phyloP scores from a whole-genome alignment of 2,888 invertebrate genomes.

The Pilophorus perplexus region DNA sequence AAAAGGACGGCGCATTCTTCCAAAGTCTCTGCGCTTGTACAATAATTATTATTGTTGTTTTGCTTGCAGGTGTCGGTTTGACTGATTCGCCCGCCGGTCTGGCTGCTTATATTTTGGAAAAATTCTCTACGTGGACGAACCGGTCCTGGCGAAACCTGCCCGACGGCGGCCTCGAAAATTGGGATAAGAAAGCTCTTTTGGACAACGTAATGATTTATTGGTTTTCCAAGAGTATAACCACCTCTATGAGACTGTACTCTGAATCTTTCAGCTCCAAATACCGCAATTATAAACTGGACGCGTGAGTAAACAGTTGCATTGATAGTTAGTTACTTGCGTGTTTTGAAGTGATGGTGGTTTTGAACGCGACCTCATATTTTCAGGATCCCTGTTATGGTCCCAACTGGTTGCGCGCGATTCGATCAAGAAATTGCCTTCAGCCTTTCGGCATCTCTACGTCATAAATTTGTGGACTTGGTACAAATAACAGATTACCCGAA shows the following conservation, averaged over 20 bases:
- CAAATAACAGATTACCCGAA: constrained; percentile 54
- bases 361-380: constrained; percentile 48
- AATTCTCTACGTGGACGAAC: constrained; percentile 76
- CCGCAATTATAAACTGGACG: constrained; percentile 51
- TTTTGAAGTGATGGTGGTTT: no score
- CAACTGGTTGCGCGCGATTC: constrained; percentile 71
- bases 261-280: constrained; percentile 58
- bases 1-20: not conserved
- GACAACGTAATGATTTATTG: constrained; percentile 84
- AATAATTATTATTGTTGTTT: no score
- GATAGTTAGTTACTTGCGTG: no score
- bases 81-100: constrained; percentile 78
- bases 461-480: constrained; percentile 65
- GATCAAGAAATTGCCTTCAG: constrained; percentile 64
- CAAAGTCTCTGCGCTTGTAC: not conserved
- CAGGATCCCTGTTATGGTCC: constrained; percentile 67
- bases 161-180: constrained; percentile 68
- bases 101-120: constrained; percentile 86
- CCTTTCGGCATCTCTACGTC: constrained; percentile 60
- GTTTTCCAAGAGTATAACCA: constrained; percentile 68
- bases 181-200: constrained; percentile 67
- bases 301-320: constrained; percentile 56
- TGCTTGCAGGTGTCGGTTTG: constrained; percentile 62
- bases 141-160: constrained; percentile 54
- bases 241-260: constrained; percentile 71